Percentiles rank a stretch among this genome's conserved stretches.
phyloP scores from a whole-genome alignment of 2,888 invertebrate genomes.

The Crepidodera aurea region DNA sequence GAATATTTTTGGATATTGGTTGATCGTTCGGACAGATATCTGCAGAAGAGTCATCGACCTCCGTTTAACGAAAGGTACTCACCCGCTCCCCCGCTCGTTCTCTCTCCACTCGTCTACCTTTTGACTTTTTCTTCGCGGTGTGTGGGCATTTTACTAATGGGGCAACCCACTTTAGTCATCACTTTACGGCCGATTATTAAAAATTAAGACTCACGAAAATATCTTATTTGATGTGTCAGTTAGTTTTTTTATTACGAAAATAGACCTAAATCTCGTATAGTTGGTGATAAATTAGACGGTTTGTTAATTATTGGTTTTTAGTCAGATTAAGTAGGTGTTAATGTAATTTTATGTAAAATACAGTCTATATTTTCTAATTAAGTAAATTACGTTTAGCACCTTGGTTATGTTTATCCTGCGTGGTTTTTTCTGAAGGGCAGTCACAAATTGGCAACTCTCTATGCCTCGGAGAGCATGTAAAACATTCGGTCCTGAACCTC shows the following conservation, averaged over 20 bases:
- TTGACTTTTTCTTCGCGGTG: constrained; percentile 13
- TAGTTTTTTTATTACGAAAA: background rate
- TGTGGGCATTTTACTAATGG: constrained; percentile 25
- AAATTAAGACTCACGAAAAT: constrained; percentile 9
- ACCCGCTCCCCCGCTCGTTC: background rate
- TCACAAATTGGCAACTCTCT: too few relatives aligned
- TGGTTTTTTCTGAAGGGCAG: too few relatives aligned
- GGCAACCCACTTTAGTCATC: constrained; percentile 20
- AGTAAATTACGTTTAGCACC: too few relatives aligned
- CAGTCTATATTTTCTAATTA: too few relatives aligned
- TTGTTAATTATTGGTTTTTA: background rate
- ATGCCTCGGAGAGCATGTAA: too few relatives aligned
- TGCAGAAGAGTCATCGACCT: constrained; percentile 16
- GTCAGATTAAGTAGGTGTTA: background rate
- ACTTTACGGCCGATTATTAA: constrained; percentile 13
- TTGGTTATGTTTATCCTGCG: too few relatives aligned
- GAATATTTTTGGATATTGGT: constrained; percentile 26
- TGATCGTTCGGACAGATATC: constrained; percentile 20
- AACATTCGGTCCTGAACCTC: too few relatives aligned
- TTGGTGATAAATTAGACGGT: background rate
- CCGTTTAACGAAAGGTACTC: constrained; percentile 1
- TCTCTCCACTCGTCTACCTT: constrained; percentile 1
- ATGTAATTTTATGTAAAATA: too few relatives aligned
- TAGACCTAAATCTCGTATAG: too few relatives aligned
- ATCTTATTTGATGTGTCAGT: constrained; percentile 7